Base-by-base conservation (phyloP, 2,113 vertebrate genomes). In the Tringa solitaria region DNA sequence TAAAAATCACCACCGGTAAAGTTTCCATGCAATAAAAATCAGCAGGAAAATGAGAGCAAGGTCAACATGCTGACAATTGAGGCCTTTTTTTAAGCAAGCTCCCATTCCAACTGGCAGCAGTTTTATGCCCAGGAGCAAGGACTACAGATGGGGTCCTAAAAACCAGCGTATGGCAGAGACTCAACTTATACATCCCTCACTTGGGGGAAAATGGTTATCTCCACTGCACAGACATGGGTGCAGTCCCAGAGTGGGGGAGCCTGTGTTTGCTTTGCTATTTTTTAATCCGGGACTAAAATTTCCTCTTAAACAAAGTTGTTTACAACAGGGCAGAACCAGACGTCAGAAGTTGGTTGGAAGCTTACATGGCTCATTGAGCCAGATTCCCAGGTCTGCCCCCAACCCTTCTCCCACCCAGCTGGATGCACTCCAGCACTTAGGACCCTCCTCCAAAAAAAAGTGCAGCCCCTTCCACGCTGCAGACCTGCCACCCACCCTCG, bases 301-400 rank as follows among this genome's bases (percentile, higher is more conserved):
- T 89, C 68, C 76, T 86, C 72, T 48, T 22, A 27, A 69, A 65
- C 23, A 48, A 63, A 83, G 35, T 2, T 15, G 21, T 60, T 76
- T 50, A 50, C 48, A 39, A 26, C 0, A 0, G 17, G 78, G 35
- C 24, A 1, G 0, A 33, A 41, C 2, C 26, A 46, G 68, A 18
- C 0, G 0, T 4, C 1, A 37, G 1, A 65, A 59, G 28, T 4
- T 0, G 6, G 37, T 0, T 50, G 46, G 81, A 14, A 76, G 33
- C 10, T 64, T 18, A 15, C 0, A 5, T 2, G 5, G 41, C 20
- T 60, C 14, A 0, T 1, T 26, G 28, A 89, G 18, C 21, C 72
- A 70, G 39, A 75, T 3, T 8, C 33, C 3, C 1, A 2, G 14
- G 45, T 41, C 14, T 72, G 15, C 22, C 46, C 41, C 0, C 2